These are phyloP conservation scores for Cassiopea andromeda DNA, from an alignment of 30 jellyfish, hydroid and myxozoan genomes.

Conservation along the genomic window DNA sequence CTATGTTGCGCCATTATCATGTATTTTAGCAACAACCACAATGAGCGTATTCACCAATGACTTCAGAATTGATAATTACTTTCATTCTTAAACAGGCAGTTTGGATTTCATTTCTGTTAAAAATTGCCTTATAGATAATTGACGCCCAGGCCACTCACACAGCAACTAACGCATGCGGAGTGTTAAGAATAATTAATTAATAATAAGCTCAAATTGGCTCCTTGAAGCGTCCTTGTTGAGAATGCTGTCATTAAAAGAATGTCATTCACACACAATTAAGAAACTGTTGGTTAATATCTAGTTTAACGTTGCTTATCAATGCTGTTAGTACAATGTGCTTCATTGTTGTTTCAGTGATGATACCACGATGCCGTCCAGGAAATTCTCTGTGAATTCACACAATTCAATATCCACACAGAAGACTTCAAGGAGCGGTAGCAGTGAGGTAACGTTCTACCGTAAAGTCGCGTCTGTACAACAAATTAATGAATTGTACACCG, in stretches of 20 bases:
- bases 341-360: slow-evolving; percentile 24
- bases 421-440: slow-evolving; percentile 50
- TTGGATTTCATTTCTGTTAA: background rate
- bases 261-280: background rate
- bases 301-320: background rate
- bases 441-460: slow-evolving; percentile 28
- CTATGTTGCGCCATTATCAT: too few species aligned
- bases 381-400: slow-evolving; percentile 52
- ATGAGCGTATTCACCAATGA: background rate
- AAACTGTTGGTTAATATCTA: background rate
- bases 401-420: slow-evolving; percentile 37
- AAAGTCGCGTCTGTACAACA: slow-evolving; percentile 68
- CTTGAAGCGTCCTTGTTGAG: background rate
- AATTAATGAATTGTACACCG: slow-evolving; percentile 54
- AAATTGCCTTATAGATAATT: background rate
- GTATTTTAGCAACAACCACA: too few species aligned
- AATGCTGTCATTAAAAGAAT: background rate
- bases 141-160: background rate
- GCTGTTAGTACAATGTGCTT: background rate
- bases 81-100: background rate
- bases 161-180: background rate
- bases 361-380: slow-evolving; percentile 67
- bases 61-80: background rate
- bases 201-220: background rate
- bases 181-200: background rate